phyloP scores from a whole-genome alignment of 2,888 invertebrate species.

The Plebejus argus region DNA sequence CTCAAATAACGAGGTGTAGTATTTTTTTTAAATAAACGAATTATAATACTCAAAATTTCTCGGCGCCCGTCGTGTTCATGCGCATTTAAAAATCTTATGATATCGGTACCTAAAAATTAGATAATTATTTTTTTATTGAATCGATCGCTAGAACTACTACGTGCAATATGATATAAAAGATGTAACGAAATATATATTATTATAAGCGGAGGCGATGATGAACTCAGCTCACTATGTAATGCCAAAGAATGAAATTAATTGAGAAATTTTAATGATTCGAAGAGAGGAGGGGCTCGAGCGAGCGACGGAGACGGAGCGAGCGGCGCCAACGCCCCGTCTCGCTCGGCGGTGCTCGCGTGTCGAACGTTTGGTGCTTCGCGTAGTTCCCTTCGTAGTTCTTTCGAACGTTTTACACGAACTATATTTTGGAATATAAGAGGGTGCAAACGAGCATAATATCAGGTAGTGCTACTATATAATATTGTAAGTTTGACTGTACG shows the following conservation, averaged over 20 bases:
- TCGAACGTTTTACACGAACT: slow-evolving; percentile 61
- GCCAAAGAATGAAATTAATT: slow-evolving; percentile 75
- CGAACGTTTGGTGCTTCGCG: slow-evolving; percentile 38
- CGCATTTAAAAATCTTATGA: slow-evolving; percentile 42
- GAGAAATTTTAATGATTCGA: slow-evolving; percentile 54
- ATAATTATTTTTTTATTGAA: slow-evolving; percentile 28
- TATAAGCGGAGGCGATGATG: slow-evolving; percentile 56
- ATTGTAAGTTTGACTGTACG: slow-evolving; percentile 52
- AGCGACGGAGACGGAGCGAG: neutral
- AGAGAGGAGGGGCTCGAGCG: slow-evolving; percentile 53
- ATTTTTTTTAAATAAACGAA: slow-evolving; percentile 54
- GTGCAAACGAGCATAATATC: slow-evolving; percentile 33
- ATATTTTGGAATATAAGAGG: slow-evolving; percentile 50
- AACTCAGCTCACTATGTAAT: slow-evolving; percentile 77
- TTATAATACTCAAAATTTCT: slow-evolving; percentile 66
- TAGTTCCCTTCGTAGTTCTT: slow-evolving; percentile 61
- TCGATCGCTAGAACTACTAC: slow-evolving; percentile 21
- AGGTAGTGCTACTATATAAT: slow-evolving; percentile 29
- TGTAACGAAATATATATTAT: slow-evolving; percentile 42
- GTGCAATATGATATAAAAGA: slow-evolving; percentile 51
- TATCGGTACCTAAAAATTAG: slow-evolving; percentile 24
- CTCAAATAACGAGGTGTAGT: slow-evolving; percentile 66
- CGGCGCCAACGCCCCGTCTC: slow-evolving; percentile 38
- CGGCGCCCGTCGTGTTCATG: slow-evolving; percentile 50
- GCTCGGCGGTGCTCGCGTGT: neutral